Conservation (phyloP, 2,888 invertebrate genomes). For the Tetranychus piercei region DNA sequence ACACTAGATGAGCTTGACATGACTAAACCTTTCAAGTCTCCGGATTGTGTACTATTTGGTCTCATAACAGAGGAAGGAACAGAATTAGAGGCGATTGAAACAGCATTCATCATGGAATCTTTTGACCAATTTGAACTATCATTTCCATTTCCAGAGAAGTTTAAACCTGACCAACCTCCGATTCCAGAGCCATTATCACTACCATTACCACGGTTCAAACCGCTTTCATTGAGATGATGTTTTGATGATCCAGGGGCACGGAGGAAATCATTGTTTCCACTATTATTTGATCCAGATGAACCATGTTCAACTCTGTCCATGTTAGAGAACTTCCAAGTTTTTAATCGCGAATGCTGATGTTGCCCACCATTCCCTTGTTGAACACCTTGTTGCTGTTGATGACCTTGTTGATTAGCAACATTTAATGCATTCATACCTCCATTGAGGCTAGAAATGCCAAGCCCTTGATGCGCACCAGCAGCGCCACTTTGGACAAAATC, state of each 20-base stretch:
- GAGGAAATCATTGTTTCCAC: conserved; percentile 51
- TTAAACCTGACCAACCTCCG: background rate
- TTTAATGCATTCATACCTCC: background rate
- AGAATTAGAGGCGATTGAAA: background rate
- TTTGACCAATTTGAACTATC: conserved; percentile 7
- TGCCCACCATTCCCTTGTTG: background rate
- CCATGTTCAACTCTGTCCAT: conserved; percentile 30
- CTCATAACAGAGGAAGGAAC: background rate
- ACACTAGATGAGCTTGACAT: background rate
- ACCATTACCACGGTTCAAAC: conserved; percentile 9
- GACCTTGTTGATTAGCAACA: background rate
- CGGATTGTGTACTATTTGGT: background rate
- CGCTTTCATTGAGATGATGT: background rate
- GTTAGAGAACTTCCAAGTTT: conserved; percentile 56
- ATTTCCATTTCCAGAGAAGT: background rate
- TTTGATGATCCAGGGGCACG: conserved; percentile 58
- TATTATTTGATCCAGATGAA: background rate
- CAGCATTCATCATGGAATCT: background rate
- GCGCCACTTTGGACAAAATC: conserved; percentile 20
- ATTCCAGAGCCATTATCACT: background rate
- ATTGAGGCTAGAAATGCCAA: background rate
- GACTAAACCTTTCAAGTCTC: background rate
- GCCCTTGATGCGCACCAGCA: background rate
- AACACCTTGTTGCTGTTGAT: background rate
- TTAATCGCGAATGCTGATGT: background rate